Evolutionary conservation across 2,888 invertebrate genomes (phyloP).

Genomic region (Tillus elongatus): DNA sequence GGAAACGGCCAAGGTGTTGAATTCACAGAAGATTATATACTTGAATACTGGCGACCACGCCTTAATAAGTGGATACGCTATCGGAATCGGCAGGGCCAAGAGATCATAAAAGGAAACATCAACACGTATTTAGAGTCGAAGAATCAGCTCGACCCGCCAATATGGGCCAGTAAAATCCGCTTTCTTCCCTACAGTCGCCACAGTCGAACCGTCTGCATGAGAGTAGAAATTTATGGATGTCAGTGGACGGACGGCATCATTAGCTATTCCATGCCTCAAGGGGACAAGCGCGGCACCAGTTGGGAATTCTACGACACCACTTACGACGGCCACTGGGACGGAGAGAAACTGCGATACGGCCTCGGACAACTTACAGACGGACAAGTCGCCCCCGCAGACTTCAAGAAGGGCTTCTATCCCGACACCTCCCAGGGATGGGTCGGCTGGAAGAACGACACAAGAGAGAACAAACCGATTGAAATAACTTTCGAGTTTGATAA

Average conservation of each 20-base stretch:
- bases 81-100: constrained; percentile 54
- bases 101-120: constrained; percentile 75
- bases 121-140: constrained; percentile 80
- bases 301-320: constrained; percentile 76
- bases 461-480: constrained; percentile 53
- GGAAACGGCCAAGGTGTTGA: constrained; percentile 87
- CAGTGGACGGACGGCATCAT: constrained; percentile 75
- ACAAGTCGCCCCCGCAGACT: constrained; percentile 65
- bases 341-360: constrained; percentile 64
- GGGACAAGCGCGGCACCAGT: constrained; percentile 68
- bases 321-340: constrained; percentile 79
- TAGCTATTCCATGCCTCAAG: constrained; percentile 82
- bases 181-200: constrained; percentile 79
- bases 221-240: constrained; percentile 85
- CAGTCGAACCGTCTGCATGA: constrained; percentile 80
- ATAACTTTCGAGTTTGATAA: constrained; percentile 76
- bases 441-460: constrained; percentile 78
- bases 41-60: constrained; percentile 77
- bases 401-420: constrained; percentile 56
- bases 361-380: constrained; percentile 82
- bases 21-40: constrained; percentile 71
- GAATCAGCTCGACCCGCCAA: constrained; percentile 67
- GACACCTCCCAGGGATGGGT: constrained; percentile 74
- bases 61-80: constrained; percentile 78
- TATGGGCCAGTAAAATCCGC: constrained; percentile 77